phyloP scores from a whole-genome alignment of 1,140 invertebrate species.

The Drosophila tani region DNA sequence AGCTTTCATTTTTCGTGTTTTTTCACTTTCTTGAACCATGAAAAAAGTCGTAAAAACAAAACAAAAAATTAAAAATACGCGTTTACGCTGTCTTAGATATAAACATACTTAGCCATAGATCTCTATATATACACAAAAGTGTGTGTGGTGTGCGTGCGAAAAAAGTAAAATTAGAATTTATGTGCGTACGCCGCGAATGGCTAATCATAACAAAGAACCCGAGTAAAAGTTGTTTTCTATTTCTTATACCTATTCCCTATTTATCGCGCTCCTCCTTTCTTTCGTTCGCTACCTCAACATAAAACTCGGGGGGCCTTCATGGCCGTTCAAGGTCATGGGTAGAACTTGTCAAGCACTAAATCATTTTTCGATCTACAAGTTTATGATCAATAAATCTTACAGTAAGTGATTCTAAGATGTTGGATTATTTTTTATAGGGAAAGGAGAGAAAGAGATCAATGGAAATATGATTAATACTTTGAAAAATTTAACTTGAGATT shows the following conservation, averaged over 20 bases:
- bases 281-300: slow-evolving; percentile 48
- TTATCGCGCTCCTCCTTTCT: slow-evolving; percentile 28
- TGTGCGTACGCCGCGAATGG: slow-evolving; percentile 77
- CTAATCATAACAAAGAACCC: slow-evolving; percentile 79
- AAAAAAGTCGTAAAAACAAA: slow-evolving; percentile 39
- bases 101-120: slow-evolving; percentile 34
- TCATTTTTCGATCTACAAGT: slow-evolving; percentile 34
- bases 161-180: slow-evolving; percentile 82
- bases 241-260: slow-evolving; percentile 27
- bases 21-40: slow-evolving; percentile 9
- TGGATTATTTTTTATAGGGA: background rate
- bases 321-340: slow-evolving; percentile 33
- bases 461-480: background rate
- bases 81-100: slow-evolving; percentile 29
- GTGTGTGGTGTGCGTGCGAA: slow-evolving; percentile 56
- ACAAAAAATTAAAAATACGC: slow-evolving; percentile 55
- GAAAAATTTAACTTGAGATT: too few relatives aligned
- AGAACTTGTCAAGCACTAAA: slow-evolving; percentile 30
- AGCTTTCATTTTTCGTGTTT: slow-evolving; percentile 14
- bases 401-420: background rate
- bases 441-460: background rate
- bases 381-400: slow-evolving; percentile 11
- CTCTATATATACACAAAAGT: background rate
- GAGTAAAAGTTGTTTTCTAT: slow-evolving; percentile 57
- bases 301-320: slow-evolving; percentile 23